These are phyloP conservation scores for Drosophila serrata DNA, from an alignment of 1,140 invertebrate species.

Conservation along the genomic window DNA sequence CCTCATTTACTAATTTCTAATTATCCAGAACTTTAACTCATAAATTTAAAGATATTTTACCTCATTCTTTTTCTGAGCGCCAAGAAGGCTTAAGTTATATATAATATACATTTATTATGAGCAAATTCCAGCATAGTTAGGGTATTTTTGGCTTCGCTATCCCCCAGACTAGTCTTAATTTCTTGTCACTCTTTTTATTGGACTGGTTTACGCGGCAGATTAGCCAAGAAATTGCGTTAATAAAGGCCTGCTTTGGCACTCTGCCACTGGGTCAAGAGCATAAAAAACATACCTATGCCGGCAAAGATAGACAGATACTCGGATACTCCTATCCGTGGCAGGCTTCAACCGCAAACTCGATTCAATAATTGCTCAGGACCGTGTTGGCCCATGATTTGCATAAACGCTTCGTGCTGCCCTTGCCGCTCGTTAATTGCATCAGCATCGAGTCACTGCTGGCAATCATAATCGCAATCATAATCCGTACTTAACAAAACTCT, in stretches of 20 bases:
- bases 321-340: slow-evolving; percentile 23
- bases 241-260: slow-evolving; percentile 60
- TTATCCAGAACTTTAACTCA: background rate
- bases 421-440: slow-evolving; percentile 50
- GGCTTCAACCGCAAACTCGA: slow-evolving; percentile 47
- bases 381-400: slow-evolving; percentile 67
- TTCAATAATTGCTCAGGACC: slow-evolving; percentile 62
- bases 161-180: background rate
- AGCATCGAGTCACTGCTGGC: slow-evolving; percentile 52
- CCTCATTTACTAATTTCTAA: background rate
- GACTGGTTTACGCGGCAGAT: slow-evolving; percentile 29
- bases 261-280: slow-evolving; percentile 76
- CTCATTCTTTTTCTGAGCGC: background rate
- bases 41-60: too few relatives aligned
- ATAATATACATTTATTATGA: background rate
- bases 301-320: slow-evolving; percentile 8
- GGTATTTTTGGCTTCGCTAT: slow-evolving; percentile 2
- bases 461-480: slow-evolving; percentile 62
- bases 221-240: slow-evolving; percentile 54
- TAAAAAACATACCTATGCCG: slow-evolving; percentile 18
- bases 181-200: slow-evolving; percentile 23
- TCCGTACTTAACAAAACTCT: slow-evolving; percentile 44
- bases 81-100: background rate
- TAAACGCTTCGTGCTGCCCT: slow-evolving; percentile 58
- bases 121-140: background rate